These are phyloP conservation scores for Calliphora vicina DNA, from an alignment of 1,140 invertebrate genomes.

Conservation along the genomic window DNA sequence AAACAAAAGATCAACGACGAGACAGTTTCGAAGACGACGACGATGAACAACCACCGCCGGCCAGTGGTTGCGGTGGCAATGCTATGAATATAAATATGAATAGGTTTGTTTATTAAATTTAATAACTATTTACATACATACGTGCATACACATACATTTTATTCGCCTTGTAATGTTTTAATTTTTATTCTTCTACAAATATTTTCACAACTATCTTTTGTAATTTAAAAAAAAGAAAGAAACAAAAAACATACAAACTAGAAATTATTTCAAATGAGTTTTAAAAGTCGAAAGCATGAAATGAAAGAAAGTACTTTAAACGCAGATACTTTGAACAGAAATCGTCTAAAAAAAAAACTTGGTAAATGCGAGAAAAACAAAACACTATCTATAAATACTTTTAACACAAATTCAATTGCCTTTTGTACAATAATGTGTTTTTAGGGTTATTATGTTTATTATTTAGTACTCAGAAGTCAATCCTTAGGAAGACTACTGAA, in stretches of 20 bases:
- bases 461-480: not conserved
- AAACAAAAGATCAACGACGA: slow-evolving; percentile 38
- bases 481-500: not conserved
- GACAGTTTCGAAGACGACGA: slow-evolving; percentile 52
- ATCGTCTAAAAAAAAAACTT: not conserved
- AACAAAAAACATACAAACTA: not conserved
- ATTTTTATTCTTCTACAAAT: not conserved
- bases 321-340: not conserved
- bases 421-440: slow-evolving; percentile 14
- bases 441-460: not conserved
- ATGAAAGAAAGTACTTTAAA: not conserved
- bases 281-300: not conserved
- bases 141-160: not conserved
- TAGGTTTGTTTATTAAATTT: slow-evolving; percentile 51
- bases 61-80: slow-evolving; percentile 57
- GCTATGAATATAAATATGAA: slow-evolving; percentile 55
- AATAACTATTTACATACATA: not conserved
- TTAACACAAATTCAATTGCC: slow-evolving; percentile 13
- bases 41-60: slow-evolving; percentile 51
- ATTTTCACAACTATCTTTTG: slow-evolving; percentile 15
- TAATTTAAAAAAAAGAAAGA: not conserved
- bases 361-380: not conserved
- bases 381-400: not conserved
- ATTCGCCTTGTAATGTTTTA: slow-evolving; percentile 7
- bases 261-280: not conserved